Conservation (phyloP, 2,888 invertebrate species). For the Drosophila demipolita region DNA sequence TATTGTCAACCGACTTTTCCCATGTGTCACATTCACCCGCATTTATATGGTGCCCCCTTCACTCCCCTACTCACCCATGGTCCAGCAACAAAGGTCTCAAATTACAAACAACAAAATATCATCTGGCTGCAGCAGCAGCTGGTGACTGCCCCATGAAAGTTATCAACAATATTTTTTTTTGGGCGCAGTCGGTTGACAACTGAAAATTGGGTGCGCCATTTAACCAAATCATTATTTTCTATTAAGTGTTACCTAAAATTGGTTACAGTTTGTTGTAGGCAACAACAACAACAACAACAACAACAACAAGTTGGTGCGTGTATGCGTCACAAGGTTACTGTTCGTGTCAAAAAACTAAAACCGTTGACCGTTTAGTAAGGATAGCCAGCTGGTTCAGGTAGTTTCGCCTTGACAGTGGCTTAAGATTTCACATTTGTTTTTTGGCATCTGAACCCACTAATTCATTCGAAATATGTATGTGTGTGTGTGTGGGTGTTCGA, state of each 20-base stretch:
- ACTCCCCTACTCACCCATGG: not conserved
- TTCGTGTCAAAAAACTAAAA: constrained; percentile 9
- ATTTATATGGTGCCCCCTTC: constrained; percentile 11
- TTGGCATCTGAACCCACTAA: constrained; percentile 43
- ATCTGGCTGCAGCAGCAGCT: constrained; percentile 35
- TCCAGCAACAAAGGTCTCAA: constrained; percentile 41
- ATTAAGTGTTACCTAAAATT: constrained; percentile 9
- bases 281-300: not conserved
- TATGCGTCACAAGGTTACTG: constrained; percentile 54
- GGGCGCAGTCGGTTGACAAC: constrained; percentile 57
- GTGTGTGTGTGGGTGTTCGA: constrained; percentile 36
- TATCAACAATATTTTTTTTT: constrained; percentile 46
- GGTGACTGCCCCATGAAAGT: constrained; percentile 60
- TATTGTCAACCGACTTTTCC: constrained; percentile 46
- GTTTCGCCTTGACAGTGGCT: constrained; percentile 73
- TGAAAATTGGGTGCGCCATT: constrained; percentile 62
- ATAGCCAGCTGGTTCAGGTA: constrained; percentile 60
- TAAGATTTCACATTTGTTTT: constrained; percentile 45
- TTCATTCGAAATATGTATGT: constrained; percentile 21
- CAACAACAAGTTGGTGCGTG: constrained; percentile 1
- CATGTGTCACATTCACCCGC: constrained; percentile 48
- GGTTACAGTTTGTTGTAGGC: constrained; percentile 20
- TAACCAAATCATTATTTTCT: constrained; percentile 10
- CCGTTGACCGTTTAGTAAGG: constrained; percentile 41
- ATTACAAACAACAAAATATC: constrained; percentile 54